Evolutionary conservation across 1,140 invertebrate genomes (phyloP), one percentile per base, ranked within the genome.

Genomic region (Drosophila subobscura): DNA sequence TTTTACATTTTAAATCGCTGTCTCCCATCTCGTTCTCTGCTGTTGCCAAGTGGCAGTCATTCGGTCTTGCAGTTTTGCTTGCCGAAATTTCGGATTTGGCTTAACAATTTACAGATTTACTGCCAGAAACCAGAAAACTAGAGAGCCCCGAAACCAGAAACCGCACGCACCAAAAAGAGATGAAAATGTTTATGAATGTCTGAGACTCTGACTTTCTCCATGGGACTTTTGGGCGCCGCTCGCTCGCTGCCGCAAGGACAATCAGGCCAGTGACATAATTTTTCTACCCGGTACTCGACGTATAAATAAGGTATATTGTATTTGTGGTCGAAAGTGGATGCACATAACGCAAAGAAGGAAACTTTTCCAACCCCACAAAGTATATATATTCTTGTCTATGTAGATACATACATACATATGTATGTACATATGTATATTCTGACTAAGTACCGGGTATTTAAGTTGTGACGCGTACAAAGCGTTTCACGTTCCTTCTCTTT

Each of bases 41-140:
- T 86, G 81, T 59, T 85, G 80, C 81, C 80, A 85, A 85, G 81
- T 76, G 77, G 66, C 79, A 84, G 79, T 85, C 79, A 84, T 84
- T 84, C 80, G 80, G 76, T 75, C 68, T 68, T 44, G 66, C 58
- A 84, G 65, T 79, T 79, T 79, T 79, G 58, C 47, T 61, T 63
- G 52, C 56, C 57, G 55, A 56, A 77, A 57, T 76, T 77, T 79
- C 52, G 71, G 65, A 72, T 84, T 75, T 73, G 58, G 80, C 80
- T 84, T 79, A 77, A 84, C 77, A 79, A 85, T 76, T 72, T 61
- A 25, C 59, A 61, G 73, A 84, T 84, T 79, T 85, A 84, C 72
- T 79, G 72, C 63, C 10, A 47, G 33, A 37, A 37, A 20, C 14
- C 50, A 37, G 45, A 57, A 76, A 57, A 79, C 58, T 44, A 73